Base-by-base conservation (phyloP, 2,888 invertebrate species). In the Pycnomerus fuliginosus region DNA sequence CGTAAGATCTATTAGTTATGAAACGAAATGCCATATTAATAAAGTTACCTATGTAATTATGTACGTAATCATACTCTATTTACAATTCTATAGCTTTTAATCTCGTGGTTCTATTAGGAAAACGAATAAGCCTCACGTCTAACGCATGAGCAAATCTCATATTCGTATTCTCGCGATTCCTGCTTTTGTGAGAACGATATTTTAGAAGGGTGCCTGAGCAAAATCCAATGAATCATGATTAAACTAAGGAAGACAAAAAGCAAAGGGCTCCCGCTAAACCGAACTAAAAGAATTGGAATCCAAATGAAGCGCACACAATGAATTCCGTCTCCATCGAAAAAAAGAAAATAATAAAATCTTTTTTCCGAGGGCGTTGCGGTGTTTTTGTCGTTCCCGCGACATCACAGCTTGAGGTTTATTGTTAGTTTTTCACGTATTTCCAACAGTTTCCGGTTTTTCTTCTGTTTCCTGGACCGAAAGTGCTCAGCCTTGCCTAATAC, bases 391-490 rank as follows among this genome's bases (percentile, higher is more conserved):
- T 48, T 38, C 51, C 37, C 48, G 55, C 53, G 58, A 58, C 57
- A 60, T 58, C 53, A 40, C 56, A 54, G 59, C 58, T 56, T 56
- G 52, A 56, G 55, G 58, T 61, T 58, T 56, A 59, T 59, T 61
- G 60, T 60, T 60, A 55, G 61, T 58, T 62, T 60, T 61, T 56
- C 58, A 44, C 49, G 55, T 49, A 52, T 54, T 56, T 54, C 54
- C 50, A n/a, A 48, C 56, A 47, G 53, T 55, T 61, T 60, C 59
- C 56, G 57, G 55, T 44, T 54, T 54, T 53, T 53, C 55, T 44
- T 48, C 48, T 50, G 55, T 57, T 60, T 61, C 60, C 58, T 51
- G 58, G 44, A 52, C 53, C 41, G 44, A 55, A 53, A 58, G 60
- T 55, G 56, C 50, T 53, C 43, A 34, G 43, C 45, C 41, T 52